phyloP scores from a whole-genome alignment of 2,888 invertebrate genomes.

The Nymphalis urticae region DNA sequence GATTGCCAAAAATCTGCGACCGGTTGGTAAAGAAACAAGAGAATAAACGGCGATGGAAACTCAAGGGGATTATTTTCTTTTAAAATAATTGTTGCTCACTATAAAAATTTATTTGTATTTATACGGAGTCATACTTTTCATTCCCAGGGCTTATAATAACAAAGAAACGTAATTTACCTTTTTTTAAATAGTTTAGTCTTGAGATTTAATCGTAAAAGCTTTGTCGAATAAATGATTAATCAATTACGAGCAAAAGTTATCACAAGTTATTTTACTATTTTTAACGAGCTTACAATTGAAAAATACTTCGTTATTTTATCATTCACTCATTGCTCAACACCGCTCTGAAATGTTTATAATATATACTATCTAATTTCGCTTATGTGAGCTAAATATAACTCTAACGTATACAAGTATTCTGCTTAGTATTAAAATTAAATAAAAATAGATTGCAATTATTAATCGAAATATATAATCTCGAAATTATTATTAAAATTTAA shows the following conservation, averaged over 20 bases:
- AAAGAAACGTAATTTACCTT: too few species aligned
- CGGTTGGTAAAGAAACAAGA: too few species aligned
- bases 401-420: constrained; percentile 5
- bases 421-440: constrained; percentile 13
- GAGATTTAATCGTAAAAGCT: too few species aligned
- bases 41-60: too few species aligned
- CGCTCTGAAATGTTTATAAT: constrained; percentile 9
- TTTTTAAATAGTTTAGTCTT: too few species aligned
- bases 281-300: neutral
- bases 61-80: too few species aligned
- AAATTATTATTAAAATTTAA: neutral
- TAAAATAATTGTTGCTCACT: too few species aligned
- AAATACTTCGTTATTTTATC: constrained; percentile 6
- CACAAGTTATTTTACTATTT: constrained; percentile 2
- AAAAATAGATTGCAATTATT: neutral
- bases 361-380: constrained; percentile 31
- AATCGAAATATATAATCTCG: neutral
- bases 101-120: too few species aligned
- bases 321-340: constrained; percentile 5
- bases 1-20: too few species aligned
- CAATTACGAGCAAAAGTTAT: constrained; percentile 8
- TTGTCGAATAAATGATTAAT: too few species aligned
- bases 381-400: constrained; percentile 12
- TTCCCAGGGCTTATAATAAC: too few species aligned
- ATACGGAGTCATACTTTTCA: too few species aligned